Percentiles rank a stretch among this genome's conserved stretches.
Evolutionary conservation across 2,888 invertebrate species (phyloP).

Genomic region (Lingula anatina): DNA sequence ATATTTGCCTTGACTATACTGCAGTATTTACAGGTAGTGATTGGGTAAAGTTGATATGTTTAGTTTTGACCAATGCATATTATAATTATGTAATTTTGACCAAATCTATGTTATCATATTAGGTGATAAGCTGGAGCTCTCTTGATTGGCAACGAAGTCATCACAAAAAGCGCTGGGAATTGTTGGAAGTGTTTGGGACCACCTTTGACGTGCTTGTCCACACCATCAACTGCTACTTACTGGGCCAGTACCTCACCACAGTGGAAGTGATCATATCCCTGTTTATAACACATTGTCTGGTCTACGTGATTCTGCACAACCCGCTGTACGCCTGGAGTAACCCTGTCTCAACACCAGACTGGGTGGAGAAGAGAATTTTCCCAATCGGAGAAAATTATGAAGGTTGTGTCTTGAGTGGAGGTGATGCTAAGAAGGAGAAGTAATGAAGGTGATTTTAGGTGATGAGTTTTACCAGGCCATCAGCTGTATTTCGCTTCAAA

Average conservation of each 20-base stretch:
- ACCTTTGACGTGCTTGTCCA: constrained; percentile 35
- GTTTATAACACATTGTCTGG: constrained; percentile 13
- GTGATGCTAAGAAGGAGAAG: no score
- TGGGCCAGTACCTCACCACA: constrained; percentile 20
- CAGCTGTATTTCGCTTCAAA: no score
- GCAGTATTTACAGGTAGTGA: no score
- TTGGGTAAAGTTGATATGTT: no score
- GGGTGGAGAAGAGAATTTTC: constrained; percentile 29
- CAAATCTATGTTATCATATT: constrained; percentile 1
- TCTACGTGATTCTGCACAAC: constrained; percentile 22
- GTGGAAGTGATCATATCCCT: constrained; percentile 20
- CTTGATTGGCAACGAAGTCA: constrained; percentile 31
- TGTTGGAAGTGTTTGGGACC: constrained; percentile 32
- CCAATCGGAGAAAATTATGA: no score
- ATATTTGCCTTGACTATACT: no score
- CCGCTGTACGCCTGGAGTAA: constrained; percentile 34
- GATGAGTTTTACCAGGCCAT: no score
- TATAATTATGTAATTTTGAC: background rate
- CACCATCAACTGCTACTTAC: constrained; percentile 22
- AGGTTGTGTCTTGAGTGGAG: no score
- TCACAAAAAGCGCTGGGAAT: constrained; percentile 17
- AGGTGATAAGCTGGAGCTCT: constrained; percentile 43
- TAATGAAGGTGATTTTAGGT: no score
- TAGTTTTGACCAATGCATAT: no score
- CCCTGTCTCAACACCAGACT: constrained; percentile 25